phyloP scores from a whole-genome alignment of 2,888 invertebrate genomes.

The Laspeyria flexula region DNA sequence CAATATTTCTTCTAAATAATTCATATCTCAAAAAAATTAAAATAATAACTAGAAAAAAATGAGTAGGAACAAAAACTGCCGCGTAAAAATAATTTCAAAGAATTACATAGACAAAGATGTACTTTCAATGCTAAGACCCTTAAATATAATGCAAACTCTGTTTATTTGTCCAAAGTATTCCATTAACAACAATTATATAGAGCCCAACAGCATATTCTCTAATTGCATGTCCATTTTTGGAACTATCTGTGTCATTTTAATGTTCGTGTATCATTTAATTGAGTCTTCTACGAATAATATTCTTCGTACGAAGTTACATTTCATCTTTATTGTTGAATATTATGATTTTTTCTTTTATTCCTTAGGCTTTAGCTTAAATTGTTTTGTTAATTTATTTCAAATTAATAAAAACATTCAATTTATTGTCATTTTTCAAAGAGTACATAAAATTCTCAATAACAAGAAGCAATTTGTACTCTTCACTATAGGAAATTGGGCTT shows the following conservation, averaged over 20 bases:
- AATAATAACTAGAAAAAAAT: no score
- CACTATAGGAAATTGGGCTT: neutral
- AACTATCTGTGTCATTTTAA: neutral
- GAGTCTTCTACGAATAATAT: neutral
- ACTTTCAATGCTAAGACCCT: neutral
- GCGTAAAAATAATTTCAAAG: neutral
- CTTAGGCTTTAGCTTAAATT: neutral
- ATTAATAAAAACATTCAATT: neutral
- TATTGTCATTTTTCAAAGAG: neutral
- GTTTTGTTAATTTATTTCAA: neutral
- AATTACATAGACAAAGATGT: neutral
- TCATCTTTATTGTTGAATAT: neutral
- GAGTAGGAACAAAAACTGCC: neutral
- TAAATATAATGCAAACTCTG: neutral
- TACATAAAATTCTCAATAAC: neutral
- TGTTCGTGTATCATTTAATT: neutral
- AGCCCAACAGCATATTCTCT: neutral
- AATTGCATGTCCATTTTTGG: neutral
- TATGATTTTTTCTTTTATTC: neutral
- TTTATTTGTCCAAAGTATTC: neutral
- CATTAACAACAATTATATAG: neutral
- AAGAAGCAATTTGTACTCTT: neutral
- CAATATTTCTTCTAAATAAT: no score
- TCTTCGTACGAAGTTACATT: neutral
- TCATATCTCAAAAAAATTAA: no score